phyloP scores from a whole-genome alignment of 2,888 invertebrate genomes.

The Endotricha flammealis region DNA sequence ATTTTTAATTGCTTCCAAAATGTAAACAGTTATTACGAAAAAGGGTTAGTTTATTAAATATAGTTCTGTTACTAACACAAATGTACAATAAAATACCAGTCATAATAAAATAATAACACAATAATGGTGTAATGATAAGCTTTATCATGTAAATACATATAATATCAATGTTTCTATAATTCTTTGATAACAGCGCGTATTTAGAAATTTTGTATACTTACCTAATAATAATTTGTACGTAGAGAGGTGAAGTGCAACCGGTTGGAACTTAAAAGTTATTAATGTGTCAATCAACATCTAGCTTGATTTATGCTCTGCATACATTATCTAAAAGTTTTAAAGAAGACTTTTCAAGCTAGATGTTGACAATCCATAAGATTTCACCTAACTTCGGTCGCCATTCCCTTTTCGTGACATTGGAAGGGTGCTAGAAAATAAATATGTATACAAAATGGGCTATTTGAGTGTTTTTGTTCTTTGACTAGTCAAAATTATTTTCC shows the following conservation, averaged over 20 bases:
- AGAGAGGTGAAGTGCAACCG: no score
- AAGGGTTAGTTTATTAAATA: slow-evolving; percentile 10
- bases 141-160: slow-evolving; percentile 68
- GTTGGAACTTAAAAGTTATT: no score
- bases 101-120: slow-evolving; percentile 40
- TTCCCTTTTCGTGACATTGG: slow-evolving; percentile 29
- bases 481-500: slow-evolving; percentile 68
- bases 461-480: slow-evolving; percentile 35
- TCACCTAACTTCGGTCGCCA: slow-evolving; percentile 29
- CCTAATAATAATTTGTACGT: slow-evolving; percentile 27
- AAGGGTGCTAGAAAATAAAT: slow-evolving; percentile 54
- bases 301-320: no score
- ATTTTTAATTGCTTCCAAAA: slow-evolving; percentile 6
- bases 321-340: no score
- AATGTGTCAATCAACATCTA: no score
- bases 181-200: slow-evolving; percentile 61
- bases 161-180: slow-evolving; percentile 65
- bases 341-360: no score
- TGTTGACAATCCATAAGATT: no score
- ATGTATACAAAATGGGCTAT: slow-evolving; percentile 21
- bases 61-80: slow-evolving; percentile 22
- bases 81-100: slow-evolving; percentile 26
- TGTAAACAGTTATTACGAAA: slow-evolving; percentile 11
- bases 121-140: slow-evolving; percentile 52
- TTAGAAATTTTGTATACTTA: slow-evolving; percentile 61